Evolutionary conservation across 2,113 vertebrate species (phyloP), one percentile per base, ranked within the genome.

Genomic region (Oxyura jamaicensis): DNA sequence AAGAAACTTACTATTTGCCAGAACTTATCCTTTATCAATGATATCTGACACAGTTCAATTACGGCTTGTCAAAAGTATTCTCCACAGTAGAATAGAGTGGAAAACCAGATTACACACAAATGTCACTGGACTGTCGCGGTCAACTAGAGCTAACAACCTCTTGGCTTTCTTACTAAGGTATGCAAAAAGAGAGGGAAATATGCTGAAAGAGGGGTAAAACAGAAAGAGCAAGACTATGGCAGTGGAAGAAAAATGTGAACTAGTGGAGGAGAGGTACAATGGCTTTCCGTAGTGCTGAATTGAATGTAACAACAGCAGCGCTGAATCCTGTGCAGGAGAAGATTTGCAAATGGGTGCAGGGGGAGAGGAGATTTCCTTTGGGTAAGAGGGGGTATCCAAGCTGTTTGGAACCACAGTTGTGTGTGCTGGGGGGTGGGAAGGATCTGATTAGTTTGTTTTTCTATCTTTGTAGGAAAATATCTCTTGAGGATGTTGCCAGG

Each of bases 41-140:
- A 59, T 75, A 77, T 84, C 84, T 31, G 16, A 91, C 90, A 94
- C 87, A 85, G 86, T 95, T 97, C 92, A 94, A 17, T 96, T 96
- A 69, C 28, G 73, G 83, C 87, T 98, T 97, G 93, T 96, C 94
- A 91, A 92, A 97, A 88, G 94, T 79, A 96, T 97, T 98, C 93
- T 97, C 88, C 88, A 65, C 91, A 91, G 75, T 50, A 60, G 90
- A 73, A 75, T 11, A 71, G 74, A 95, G 68, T 94, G 90, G 91
- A 95, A 96, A 94, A 97, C 23, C 71, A 83, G 90, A 78, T 96
- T 92, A 76, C 31, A 91, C 75, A 53, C 71, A 85, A 91, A 52
- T 90, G 83, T 58, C 69, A 86, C 26, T 65, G 48, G 26, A 50
- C 56, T 67, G 74, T 84, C 81, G 35, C 19, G 83, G n/a, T 60